phyloP scores from a whole-genome alignment of 2,797 vertebrate species.

The Zenarchopterus dispar region DNA sequence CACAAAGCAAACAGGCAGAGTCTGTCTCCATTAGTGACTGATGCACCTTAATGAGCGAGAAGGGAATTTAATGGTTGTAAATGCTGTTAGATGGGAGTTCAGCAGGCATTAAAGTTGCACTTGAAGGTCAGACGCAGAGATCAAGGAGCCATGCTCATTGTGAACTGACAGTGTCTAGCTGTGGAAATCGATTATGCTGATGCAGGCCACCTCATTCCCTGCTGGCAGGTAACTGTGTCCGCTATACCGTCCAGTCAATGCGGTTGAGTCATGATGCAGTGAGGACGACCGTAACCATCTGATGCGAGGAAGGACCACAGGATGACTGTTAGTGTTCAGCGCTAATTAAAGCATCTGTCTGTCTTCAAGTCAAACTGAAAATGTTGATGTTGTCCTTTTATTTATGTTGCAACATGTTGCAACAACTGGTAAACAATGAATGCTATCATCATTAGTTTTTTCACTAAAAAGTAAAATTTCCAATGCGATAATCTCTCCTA shows the following conservation, averaged over 20 bases:
- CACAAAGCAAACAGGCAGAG: constrained; percentile 66
- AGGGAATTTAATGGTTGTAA: constrained; percentile 56
- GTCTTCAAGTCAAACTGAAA: too few relatives aligned
- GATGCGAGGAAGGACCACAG: constrained; percentile 38
- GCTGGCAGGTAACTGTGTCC: constrained; percentile 46
- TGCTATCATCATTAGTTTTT: too few relatives aligned
- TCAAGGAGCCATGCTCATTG: constrained; percentile 30
- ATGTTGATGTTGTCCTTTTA: too few relatives aligned
- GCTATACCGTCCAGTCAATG: constrained; percentile 35
- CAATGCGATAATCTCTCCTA: too few relatives aligned
- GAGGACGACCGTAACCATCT: constrained; percentile 28
- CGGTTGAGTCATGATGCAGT: constrained; percentile 22
- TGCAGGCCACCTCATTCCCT: constrained; percentile 34
- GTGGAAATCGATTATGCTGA: constrained; percentile 59
- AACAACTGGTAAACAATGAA: too few relatives aligned
- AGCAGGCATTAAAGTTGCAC: constrained; percentile 51
- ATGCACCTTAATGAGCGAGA: constrained; percentile 50
- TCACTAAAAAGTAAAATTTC: too few relatives aligned
- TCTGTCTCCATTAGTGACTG: constrained; percentile 66
- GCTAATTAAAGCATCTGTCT: constrained; percentile 38
- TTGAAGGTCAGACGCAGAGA: constrained; percentile 51
- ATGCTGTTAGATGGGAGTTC: constrained; percentile 26
- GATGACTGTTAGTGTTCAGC: constrained; percentile 28
- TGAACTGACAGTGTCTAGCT: constrained; percentile 41
- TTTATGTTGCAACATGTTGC: too few relatives aligned